Base-by-base conservation (phyloP, 2,888 invertebrate species). In the Andrena hattorfiana region DNA sequence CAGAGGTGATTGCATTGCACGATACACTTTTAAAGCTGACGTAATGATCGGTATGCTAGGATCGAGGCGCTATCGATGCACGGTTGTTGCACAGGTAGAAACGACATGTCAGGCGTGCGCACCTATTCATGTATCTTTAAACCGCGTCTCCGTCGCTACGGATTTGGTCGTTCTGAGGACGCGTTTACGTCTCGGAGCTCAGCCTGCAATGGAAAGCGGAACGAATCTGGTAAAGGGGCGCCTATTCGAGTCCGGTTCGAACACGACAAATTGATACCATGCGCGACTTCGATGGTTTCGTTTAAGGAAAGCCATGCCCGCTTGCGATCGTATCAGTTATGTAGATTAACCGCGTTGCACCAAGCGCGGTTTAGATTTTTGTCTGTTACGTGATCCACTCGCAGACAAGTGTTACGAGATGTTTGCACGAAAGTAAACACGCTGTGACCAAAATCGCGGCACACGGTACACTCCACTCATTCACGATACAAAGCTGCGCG, bases 1-100 rank as follows among this genome's bases (percentile, higher is more conserved):
- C 35, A 10, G 16, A 66, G 69, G n/a, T 62, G 75, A 87, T 78
- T 77, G 62, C 77, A 70, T 56, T 13, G 30, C 64, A 23, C 62
- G 84, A 87, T 89, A 89, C 87, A 73, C 54, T 89, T 89, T 85
- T 87, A 89, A 89, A 80, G 74, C 78, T 88, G 88, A 88, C 85
- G 88, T 85, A 88, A 88, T 83, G 63, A 48, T 49, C 54, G 60
- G 80, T 48, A 54, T 51, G 72, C 54, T 42, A 42, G 62, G 68
- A 76, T 81, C 73, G 69, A 72, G 81, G 70, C 79, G 83, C 86
- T 85, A 88, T 86, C 78, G 87, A 69, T 62, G 62, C 71, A 70
- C 80, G 71, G 67, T 66, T 68, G 75, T 80, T 78, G 81, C 59
- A 77, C 74, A 85, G 74, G 66, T 81, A 85, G 71, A 80, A 69